Conservation (phyloP, 2,113 vertebrate species). For the Sprattus sprattus region DNA sequence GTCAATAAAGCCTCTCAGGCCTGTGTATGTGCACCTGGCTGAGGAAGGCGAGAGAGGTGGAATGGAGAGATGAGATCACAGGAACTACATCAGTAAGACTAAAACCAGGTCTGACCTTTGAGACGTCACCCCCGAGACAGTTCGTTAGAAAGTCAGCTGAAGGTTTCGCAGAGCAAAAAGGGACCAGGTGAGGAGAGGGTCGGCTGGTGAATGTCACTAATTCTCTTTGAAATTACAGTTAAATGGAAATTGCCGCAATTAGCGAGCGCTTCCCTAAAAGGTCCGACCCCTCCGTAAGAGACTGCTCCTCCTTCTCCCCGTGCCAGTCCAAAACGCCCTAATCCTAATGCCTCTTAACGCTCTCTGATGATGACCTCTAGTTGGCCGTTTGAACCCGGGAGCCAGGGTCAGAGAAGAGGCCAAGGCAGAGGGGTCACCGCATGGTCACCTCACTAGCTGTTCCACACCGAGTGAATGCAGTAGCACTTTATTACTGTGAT, state of each 20-base stretch:
- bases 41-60: constrained; percentile 45
- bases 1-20: constrained; percentile 80
- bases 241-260: constrained; percentile 19
- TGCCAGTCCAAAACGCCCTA: neutral
- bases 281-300: neutral
- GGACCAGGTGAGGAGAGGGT: constrained; percentile 33
- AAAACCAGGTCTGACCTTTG: constrained; percentile 5
- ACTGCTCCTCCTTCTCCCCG: neutral
- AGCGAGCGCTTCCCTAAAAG: constrained; percentile 19
- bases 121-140: neutral
- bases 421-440: constrained; percentile 87
- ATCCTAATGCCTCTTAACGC: constrained; percentile 40
- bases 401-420: constrained; percentile 83
- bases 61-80: constrained; percentile 49
- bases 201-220: constrained; percentile 14
- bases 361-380: constrained; percentile 81
- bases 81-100: neutral
- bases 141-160: neutral
- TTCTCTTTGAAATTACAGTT: neutral
- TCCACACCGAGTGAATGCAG: constrained; percentile 75
- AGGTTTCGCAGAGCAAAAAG: neutral
- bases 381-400: constrained; percentile 93
- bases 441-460: constrained; percentile 76
- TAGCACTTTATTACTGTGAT: constrained; percentile 85
- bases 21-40: constrained; percentile 74